These are phyloP conservation scores for Exaiptasia diaphana DNA, from an alignment of 64 coral and sea anemone species.

Conservation along the genomic window DNA sequence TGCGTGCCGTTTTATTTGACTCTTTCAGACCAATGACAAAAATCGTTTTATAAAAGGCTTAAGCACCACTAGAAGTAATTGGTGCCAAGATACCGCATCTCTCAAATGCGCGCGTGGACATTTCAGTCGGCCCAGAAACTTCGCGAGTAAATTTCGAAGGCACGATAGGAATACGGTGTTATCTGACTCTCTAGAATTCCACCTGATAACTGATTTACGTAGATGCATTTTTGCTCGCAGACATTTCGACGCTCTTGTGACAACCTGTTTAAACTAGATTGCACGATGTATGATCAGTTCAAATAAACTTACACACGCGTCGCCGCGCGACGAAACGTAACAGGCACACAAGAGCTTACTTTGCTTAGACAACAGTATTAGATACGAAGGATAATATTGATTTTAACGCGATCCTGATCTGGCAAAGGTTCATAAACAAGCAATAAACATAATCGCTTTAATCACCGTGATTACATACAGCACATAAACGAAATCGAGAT, in stretches of 20 bases:
- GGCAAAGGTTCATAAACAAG: conserved; percentile 96
- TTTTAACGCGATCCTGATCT: conserved; percentile 57
- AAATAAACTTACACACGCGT: too few species aligned
- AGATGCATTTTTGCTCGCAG: conserved; percentile 53
- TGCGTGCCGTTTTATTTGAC: too few species aligned
- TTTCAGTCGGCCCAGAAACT: neutral
- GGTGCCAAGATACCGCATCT: neutral
- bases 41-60: too few species aligned
- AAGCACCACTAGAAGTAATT: too few species aligned
- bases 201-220: conserved; percentile 66
- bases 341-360: neutral
- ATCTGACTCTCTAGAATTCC: conserved; percentile 69
- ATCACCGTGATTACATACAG: conserved; percentile 83
- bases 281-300: conserved; percentile 45
- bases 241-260: conserved; percentile 74
- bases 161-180: conserved; percentile 73
- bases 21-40: too few species aligned
- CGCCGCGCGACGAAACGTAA: neutral
- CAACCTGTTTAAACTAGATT: conserved; percentile 98
- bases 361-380: neutral
- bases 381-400: conserved; percentile 81
- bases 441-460: conserved; percentile 89
- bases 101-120: neutral
- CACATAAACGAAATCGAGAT: conserved; percentile 72
- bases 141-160: conserved; percentile 50